These are phyloP conservation scores for Clamator glandarius DNA, from an alignment of 2,797 vertebrate species.

Conservation along the genomic window DNA sequence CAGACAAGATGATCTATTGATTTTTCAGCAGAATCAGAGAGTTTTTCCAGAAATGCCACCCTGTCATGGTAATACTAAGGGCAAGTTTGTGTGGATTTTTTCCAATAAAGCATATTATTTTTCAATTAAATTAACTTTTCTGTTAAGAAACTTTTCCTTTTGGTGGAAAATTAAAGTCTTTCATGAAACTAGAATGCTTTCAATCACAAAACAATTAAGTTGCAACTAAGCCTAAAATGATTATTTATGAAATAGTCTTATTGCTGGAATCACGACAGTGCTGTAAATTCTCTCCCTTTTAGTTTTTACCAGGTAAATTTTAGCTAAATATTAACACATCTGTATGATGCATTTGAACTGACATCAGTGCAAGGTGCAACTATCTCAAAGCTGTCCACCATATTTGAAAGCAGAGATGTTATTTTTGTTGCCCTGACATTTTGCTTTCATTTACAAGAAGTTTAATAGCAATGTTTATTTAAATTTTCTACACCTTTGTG, in stretches of 20 bases:
- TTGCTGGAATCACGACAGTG: neutral
- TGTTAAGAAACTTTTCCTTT: neutral
- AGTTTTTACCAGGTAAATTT: neutral
- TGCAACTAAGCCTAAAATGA: neutral
- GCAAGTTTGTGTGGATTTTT: neutral
- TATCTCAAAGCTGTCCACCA: neutral
- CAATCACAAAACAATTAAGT: neutral
- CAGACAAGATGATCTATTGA: neutral
- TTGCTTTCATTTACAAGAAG: neutral
- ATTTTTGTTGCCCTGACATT: neutral
- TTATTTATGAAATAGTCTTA: neutral
- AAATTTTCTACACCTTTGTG: neutral
- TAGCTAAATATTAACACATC: neutral
- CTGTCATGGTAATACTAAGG: neutral
- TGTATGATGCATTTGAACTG: neutral
- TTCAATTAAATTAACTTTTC: neutral
- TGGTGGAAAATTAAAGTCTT: neutral
- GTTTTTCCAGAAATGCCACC: neutral
- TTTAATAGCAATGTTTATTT: neutral
- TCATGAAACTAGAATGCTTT: neutral
- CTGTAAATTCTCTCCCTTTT: neutral
- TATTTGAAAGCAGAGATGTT: rapidly evolving
- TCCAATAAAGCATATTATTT: neutral
- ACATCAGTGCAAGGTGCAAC: neutral
- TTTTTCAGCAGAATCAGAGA: neutral